Conservation (phyloP, 2,888 invertebrate genomes). For the Drosophila anomalata region DNA sequence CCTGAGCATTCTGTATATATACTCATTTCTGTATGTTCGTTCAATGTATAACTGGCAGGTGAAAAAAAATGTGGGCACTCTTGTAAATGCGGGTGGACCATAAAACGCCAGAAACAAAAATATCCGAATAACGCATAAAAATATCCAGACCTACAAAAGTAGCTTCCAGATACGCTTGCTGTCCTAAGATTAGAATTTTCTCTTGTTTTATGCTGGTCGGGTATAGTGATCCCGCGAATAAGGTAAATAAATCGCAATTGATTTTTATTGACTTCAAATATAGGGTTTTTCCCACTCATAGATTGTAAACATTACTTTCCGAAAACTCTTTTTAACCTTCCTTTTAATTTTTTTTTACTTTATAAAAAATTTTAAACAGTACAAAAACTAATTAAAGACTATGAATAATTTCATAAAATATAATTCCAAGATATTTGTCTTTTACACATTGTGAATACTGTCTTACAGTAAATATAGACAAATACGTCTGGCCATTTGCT, state of each 20-base stretch:
- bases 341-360: no score
- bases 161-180: slow-evolving; percentile 44
- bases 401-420: no score
- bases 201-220: not conserved
- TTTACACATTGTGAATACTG: not conserved
- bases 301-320: no score
- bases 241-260: no score
- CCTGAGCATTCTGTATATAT: slow-evolving; percentile 18
- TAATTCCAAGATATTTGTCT: not conserved
- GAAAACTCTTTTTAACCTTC: no score
- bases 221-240: no score
- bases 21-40: not conserved
- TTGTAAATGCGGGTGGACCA: slow-evolving; percentile 62
- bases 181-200: not conserved
- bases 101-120: slow-evolving; percentile 58
- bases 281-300: no score
- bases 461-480: not conserved
- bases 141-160: slow-evolving; percentile 22
- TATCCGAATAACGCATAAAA: slow-evolving; percentile 50
- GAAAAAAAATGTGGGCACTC: slow-evolving; percentile 44
- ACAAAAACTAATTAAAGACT: no score
- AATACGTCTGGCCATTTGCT: not conserved
- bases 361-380: no score
- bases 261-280: no score
- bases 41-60: slow-evolving; percentile 31